These are phyloP conservation scores for Ctenomys sociabilis DNA, from an alignment of 2,113 vertebrate genomes.

Conservation along the genomic window DNA sequence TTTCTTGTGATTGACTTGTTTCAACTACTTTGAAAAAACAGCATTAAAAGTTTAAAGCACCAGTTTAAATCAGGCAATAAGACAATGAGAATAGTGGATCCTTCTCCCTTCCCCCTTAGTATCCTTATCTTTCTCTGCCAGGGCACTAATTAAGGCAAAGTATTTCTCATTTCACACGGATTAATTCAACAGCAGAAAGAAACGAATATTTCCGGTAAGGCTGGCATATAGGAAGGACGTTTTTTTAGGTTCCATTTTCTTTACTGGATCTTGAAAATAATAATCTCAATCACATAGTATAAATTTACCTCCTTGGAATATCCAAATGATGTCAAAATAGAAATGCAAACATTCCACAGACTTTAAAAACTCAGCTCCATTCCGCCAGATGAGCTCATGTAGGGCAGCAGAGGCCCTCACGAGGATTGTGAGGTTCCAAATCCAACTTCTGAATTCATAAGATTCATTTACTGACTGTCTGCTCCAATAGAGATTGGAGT, in stretches of 20 bases:
- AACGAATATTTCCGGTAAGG: not conserved
- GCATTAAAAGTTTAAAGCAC: not conserved
- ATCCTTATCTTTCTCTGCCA: not conserved
- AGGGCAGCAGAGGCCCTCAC: not conserved
- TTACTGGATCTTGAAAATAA: conserved; percentile 31
- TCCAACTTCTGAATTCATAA: not conserved
- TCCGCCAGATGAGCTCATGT: not conserved
- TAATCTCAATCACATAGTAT: not conserved
- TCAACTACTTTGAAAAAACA: conserved; percentile 3
- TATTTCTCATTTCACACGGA: not conserved
- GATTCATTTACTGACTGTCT: not conserved
- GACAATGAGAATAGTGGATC: not conserved
- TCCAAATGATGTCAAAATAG: conserved; percentile 4
- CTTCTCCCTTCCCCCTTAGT: not conserved
- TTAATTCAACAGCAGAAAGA: not conserved
- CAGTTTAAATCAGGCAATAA: not conserved
- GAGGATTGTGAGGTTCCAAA: not conserved
- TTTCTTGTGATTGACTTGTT: not conserved
- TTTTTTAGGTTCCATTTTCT: not conserved
- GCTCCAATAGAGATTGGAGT: not conserved
- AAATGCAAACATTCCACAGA: not conserved
- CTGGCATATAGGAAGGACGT: not conserved
- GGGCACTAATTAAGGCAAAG: not conserved
- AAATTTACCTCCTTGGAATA: not conserved
- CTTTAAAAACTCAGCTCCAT: not conserved